Evolutionary conservation across 1,140 invertebrate genomes (phyloP).

Genomic region (Battus philenor): DNA sequence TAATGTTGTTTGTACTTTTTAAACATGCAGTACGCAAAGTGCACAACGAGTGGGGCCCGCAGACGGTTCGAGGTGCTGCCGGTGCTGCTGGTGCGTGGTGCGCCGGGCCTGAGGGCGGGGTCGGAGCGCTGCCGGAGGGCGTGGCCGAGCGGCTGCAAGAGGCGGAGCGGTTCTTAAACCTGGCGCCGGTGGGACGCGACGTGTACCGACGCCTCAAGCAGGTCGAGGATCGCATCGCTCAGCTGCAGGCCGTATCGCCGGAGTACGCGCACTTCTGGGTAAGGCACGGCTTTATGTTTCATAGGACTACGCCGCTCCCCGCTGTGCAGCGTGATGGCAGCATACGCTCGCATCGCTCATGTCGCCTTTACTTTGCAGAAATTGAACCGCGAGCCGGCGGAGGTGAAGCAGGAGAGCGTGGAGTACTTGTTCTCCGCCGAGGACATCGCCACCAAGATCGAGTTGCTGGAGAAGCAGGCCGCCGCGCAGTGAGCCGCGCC

Average conservation of each 20-base stretch:
- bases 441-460: slow-evolving; percentile 55
- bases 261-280: slow-evolving; percentile 83
- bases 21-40: slow-evolving; percentile 55
- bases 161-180: slow-evolving; percentile 43
- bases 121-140: slow-evolving; percentile 25
- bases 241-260: slow-evolving; percentile 81
- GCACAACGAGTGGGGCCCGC: slow-evolving; percentile 65
- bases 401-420: slow-evolving; percentile 27
- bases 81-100: neutral
- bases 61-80: slow-evolving; percentile 26
- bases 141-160: slow-evolving; percentile 45
- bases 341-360: neutral
- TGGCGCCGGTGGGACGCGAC: slow-evolving; percentile 77
- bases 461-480: slow-evolving; percentile 40
- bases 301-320: neutral
- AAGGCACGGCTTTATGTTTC: slow-evolving; percentile 25
- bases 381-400: slow-evolving; percentile 24
- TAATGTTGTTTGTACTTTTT: too few species aligned
- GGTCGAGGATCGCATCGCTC: slow-evolving; percentile 81
- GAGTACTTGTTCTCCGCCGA: slow-evolving; percentile 52
- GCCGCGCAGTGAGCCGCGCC: neutral
- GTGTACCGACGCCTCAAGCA: slow-evolving; percentile 80
- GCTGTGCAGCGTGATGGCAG: too few species aligned
- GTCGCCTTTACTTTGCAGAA: slow-evolving; percentile 30
- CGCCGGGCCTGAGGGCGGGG: slow-evolving; percentile 3